These are phyloP conservation scores for Chiloscyllium plagiosum DNA, from an alignment of 2,113 vertebrate genomes.

Conservation along the genomic window DNA sequence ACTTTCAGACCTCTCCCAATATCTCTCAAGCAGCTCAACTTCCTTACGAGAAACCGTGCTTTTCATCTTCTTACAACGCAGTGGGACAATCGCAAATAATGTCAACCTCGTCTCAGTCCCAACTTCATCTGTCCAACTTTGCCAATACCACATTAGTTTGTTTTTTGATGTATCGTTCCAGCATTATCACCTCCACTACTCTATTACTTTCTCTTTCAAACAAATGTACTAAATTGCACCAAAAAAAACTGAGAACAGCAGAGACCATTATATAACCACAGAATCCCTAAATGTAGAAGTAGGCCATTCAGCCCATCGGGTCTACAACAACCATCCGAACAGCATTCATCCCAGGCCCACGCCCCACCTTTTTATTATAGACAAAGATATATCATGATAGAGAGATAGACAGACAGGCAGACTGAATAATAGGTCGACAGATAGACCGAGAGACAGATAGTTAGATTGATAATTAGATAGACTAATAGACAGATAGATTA, in stretches of 20 bases:
- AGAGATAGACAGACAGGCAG: too few relatives aligned
- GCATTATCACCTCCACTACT: neutral
- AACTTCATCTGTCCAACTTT: neutral
- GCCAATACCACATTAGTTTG: neutral
- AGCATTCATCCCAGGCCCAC: too few relatives aligned
- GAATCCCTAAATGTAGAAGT: too few relatives aligned
- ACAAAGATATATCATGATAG: too few relatives aligned
- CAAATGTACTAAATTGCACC: neutral
- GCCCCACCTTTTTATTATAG: too few relatives aligned
- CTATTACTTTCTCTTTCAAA: neutral
- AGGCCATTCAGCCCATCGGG: too few relatives aligned
- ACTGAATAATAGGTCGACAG: too few relatives aligned
- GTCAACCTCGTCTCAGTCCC: neutral
- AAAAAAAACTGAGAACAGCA: neutral
- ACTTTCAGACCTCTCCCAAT: too few relatives aligned
- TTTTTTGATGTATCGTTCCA: neutral
- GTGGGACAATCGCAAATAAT: neutral
- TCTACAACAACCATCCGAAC: too few relatives aligned
- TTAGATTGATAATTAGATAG: too few relatives aligned
- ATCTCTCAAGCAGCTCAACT: neutral
- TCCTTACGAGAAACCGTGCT: neutral
- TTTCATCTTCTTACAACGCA: neutral
- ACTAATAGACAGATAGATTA: too few relatives aligned
- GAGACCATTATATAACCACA: neutral
- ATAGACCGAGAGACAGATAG: too few relatives aligned